Evolutionary conservation across 2,888 invertebrate genomes (phyloP).

Genomic region (Muschampia plurimacula): DNA sequence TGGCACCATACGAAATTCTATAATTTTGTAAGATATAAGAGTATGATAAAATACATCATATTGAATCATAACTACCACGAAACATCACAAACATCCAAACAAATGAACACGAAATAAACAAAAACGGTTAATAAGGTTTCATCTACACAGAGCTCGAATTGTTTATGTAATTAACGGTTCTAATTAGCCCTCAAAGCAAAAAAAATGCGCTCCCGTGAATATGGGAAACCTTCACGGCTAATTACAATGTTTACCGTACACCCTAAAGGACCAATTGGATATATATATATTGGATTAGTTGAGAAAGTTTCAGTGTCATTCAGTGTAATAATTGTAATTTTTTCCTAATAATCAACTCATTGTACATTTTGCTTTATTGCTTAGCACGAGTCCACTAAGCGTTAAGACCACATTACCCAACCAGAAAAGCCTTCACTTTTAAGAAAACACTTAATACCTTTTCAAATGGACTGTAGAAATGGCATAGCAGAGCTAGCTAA

Average conservation of each 20-base stretch:
- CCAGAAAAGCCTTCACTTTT: too few species aligned
- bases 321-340: not conserved
- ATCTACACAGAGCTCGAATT: not conserved
- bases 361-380: not conserved
- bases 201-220: not conserved
- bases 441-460: too few species aligned
- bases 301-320: not conserved
- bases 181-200: constrained; percentile 1
- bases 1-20: too few species aligned
- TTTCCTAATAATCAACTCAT: not conserved
- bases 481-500: too few species aligned
- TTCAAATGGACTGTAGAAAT: too few species aligned
- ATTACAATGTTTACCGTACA: not conserved
- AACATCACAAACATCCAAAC: not conserved
- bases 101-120: not conserved
- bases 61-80: not conserved
- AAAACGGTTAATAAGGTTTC: not conserved
- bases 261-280: not conserved
- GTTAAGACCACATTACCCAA: too few species aligned
- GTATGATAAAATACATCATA: not conserved
- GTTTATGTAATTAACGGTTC: not conserved
- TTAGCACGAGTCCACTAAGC: too few species aligned
- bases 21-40: too few species aligned
- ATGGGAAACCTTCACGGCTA: not conserved
- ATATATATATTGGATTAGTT: not conserved